Evolutionary conservation across 2,888 invertebrate species (phyloP).

Genomic region (Heliconius charithonia): DNA sequence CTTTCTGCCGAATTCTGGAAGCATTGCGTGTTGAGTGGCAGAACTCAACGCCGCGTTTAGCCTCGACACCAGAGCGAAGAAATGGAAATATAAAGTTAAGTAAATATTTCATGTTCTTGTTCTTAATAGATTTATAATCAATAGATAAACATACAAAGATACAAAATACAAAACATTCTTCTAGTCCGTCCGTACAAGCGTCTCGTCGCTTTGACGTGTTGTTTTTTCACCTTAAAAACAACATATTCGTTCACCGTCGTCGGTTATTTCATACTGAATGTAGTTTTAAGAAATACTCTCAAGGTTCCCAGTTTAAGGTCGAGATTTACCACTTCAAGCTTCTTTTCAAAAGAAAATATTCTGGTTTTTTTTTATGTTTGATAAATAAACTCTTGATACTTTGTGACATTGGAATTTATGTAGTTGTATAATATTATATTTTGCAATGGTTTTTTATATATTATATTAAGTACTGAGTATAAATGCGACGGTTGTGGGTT

Average conservation of each 20-base stretch:
- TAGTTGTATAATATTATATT: neutral
- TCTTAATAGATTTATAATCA: too few relatives aligned
- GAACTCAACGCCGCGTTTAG: too few relatives aligned
- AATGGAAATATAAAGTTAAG: too few relatives aligned
- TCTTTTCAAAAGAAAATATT: constrained; percentile 41
- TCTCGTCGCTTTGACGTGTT: constrained; percentile 3
- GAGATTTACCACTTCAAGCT: constrained; percentile 38
- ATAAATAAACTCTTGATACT: constrained; percentile 32
- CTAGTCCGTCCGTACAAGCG: neutral
- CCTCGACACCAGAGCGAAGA: too few relatives aligned
- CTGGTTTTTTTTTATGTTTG: constrained; percentile 35
- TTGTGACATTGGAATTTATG: constrained; percentile 13
- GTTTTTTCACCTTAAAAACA: constrained; percentile 30
- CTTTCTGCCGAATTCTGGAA: too few relatives aligned
- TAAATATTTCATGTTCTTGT: too few relatives aligned
- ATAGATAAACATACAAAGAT: too few relatives aligned
- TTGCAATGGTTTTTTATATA: neutral
- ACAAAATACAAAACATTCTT: too few relatives aligned
- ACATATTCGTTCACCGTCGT: constrained; percentile 32
- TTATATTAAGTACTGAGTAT: neutral
- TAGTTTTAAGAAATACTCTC: constrained; percentile 40
- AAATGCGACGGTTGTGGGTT: neutral
- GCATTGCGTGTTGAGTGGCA: too few relatives aligned
- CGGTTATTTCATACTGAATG: constrained; percentile 37
- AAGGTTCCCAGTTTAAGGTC: constrained; percentile 45